Evolutionary conservation across 2,113 vertebrate genomes (phyloP).

Genomic region (Lagopus leucura): DNA sequence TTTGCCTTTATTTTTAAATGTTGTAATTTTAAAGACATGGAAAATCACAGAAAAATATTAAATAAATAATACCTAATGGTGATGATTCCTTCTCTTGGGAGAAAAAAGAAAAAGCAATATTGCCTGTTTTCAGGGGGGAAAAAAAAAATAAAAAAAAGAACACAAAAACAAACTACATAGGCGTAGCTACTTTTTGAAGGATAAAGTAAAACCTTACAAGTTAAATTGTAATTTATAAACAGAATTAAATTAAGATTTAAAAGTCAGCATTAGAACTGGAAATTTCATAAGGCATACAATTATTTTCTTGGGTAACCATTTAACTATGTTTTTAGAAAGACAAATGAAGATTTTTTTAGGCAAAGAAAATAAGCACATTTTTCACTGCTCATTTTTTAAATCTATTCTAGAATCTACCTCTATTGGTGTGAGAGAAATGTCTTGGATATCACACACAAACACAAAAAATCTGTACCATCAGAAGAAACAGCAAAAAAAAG

Average conservation of each 20-base stretch:
- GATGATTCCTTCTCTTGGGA: not conserved
- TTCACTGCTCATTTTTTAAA: not conserved
- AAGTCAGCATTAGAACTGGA: not conserved
- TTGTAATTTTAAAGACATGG: not conserved
- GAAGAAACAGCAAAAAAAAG: not conserved
- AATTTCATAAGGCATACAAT: conserved; percentile 2
- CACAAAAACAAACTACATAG: not conserved
- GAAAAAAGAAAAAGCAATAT: not conserved
- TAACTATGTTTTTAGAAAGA: conserved; percentile 28
- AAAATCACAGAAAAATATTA: not conserved
- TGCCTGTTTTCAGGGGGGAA: not conserved
- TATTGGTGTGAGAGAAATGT: not conserved
- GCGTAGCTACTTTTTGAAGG: not conserved
- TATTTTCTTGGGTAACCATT: conserved; percentile 9
- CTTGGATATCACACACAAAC: not conserved
- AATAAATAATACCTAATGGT: not conserved
- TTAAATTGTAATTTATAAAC: not conserved
- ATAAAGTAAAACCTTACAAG: not conserved
- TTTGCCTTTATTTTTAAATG: not conserved
- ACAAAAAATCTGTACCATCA: not conserved
- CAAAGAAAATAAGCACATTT: not conserved
- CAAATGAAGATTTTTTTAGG: not conserved
- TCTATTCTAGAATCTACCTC: not conserved
- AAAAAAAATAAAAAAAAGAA: not conserved
- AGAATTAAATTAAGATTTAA: not conserved